Evolutionary conservation across 2,797 vertebrate genomes (phyloP), one percentile per base, ranked within the genome.

Genomic region (Oreochromis grahami): DNA sequence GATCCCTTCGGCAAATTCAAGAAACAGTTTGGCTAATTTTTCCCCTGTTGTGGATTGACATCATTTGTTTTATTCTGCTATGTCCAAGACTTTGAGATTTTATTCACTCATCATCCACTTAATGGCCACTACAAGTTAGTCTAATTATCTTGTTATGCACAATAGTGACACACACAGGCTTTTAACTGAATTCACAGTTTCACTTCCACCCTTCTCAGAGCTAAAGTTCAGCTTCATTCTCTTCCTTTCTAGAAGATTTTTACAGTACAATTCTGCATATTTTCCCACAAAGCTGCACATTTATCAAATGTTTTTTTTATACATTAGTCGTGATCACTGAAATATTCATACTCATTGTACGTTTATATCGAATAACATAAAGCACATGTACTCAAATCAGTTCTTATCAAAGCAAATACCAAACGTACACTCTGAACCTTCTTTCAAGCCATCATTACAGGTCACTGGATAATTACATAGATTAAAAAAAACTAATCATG

Each of bases 301-400:
- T 17, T 24, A 38, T 48, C 13, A 45, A 11, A 70, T 0, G 0
- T 43, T 45, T 26, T 26, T 70, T 10, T 7, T 14, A 45, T n/a
- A 52, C n/a, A 56, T 68, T 65, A 56, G 24, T 68, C 50, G 34
- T 29, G 52, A 48, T 34, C 24, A 48, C 6, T 65, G 5, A 34
- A 41, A 77, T 84, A 32, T 81, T 78, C 55, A 77, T 24, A 83
- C 79, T 19, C 58, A 45, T 36, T 55, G n/a, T 76, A 76, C 60
- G 55, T 80, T 76, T 24, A 34, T 48, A 72, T 48, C 2, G 4
- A 48, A 32, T 50, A 74, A 32, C 26, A 50, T 74, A 50, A 74
- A 74, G 17, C 14, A n/a, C 17, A 50, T 50, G 17, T 74, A 50
- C 15, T n/a, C 50, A 45, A 55, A 50, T 13, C 34, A 51, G 34